Base-by-base conservation (phyloP, 92 coral and sea anemone genomes). In the Paramuricea clavata region DNA sequence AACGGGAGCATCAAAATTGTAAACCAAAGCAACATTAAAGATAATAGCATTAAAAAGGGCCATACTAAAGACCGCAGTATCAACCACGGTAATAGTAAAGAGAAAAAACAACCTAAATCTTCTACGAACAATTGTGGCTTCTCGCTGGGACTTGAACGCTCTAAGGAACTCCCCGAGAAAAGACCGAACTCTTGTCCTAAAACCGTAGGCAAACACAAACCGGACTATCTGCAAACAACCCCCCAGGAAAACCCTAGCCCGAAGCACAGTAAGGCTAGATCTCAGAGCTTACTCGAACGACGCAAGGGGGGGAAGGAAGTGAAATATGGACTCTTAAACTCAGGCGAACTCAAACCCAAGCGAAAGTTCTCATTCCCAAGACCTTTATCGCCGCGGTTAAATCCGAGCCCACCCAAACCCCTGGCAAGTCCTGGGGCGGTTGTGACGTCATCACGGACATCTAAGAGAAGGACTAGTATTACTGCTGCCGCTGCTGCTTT, bases 401-500 rank as follows among this genome's bases (percentile, higher is more conserved):
- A 86, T 49, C 90, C 99, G 26, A 95, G 95, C 19, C 74, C 92
- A 25, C 81, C 98, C 32, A 91, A 85, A 44, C 43, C 85, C 21
- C 91, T 91, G 44, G 84, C 84, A 44, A 91, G 90, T 68, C 98
- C 99, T 19, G 99, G 99, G 21, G 99, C 95, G 17, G 99, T 97
- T 3, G 98, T 97, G 87, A 97, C 99, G 85, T 94, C 98, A 76
- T 91, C 99, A 25, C 88, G 91, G 62, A 94, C 97, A 9, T 94
- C 99, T 8, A 90, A 93, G 80, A 89, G 99, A 73, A 91, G 98
- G 77, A 93, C 99, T 16, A 97, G 98, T 80, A 97, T 94, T 71
- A 93, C 98, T 17, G 92, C 94, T 82, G 99, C 99, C 31, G 99
- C 99, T 71, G 95, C 99, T 41, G 99, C 99, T 5, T 97, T 97